A percentile compares a stretch with the other conserved stretches of the same genome.
These are phyloP conservation scores for Pemphredon lugubris DNA, from an alignment of 2,888 invertebrate species.

Conservation along the genomic window DNA sequence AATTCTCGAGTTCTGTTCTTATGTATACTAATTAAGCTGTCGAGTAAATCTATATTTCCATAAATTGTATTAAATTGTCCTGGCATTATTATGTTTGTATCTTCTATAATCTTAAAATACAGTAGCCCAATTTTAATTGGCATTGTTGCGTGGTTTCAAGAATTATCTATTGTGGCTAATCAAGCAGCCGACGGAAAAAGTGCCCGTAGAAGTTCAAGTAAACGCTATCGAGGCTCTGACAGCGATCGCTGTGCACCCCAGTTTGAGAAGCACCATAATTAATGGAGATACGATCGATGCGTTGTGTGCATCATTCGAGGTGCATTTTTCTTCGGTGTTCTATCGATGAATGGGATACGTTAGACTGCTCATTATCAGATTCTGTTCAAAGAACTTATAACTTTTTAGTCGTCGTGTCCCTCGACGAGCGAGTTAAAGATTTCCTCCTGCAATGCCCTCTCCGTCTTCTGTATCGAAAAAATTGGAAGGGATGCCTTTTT, in stretches of 20 bases:
- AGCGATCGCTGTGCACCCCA: constrained; percentile 56
- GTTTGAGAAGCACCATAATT: constrained; percentile 52
- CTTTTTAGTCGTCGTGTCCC: constrained; percentile 17
- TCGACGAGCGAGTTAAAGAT: constrained; percentile 68
- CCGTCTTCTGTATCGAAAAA: constrained; percentile 61
- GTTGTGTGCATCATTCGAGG: constrained; percentile 67
- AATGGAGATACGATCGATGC: constrained; percentile 61
- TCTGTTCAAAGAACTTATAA: no score
- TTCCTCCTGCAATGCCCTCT: constrained; percentile 65
- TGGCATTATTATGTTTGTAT: no score
- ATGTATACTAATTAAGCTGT: no score
- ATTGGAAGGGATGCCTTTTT: constrained; percentile 58
- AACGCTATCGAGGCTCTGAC: constrained; percentile 58
- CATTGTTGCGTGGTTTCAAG: constrained; percentile 29
- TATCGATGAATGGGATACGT: not conserved
- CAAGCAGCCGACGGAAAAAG: constrained; percentile 46
- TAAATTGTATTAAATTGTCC: no score
- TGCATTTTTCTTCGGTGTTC: constrained; percentile 24
- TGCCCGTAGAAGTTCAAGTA: constrained; percentile 60
- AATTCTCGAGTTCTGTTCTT: not conserved
- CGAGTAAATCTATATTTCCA: not conserved
- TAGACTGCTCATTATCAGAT: no score
- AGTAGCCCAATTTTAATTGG: not conserved
- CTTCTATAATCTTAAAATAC: no score
- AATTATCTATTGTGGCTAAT: constrained; percentile 58